phyloP scores from a whole-genome alignment of 2,888 invertebrate genomes.

The Fabriciana adippe region DNA sequence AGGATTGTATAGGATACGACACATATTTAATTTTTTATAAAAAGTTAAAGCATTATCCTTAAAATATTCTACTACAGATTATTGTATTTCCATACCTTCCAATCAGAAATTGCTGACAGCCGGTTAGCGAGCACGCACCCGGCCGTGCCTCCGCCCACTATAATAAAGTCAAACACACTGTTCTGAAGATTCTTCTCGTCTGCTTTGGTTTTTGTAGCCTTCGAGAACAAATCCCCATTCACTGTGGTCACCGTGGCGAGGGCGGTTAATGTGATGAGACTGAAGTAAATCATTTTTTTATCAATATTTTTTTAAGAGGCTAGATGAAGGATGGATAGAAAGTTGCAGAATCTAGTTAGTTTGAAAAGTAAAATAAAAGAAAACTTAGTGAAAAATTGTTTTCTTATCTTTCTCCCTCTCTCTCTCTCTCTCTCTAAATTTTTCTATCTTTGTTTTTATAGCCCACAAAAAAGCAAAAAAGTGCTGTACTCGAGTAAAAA shows the following conservation, averaged over 20 bases:
- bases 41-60: neutral
- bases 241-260: conserved; percentile 39
- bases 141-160: conserved; percentile 74
- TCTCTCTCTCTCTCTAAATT: too few species aligned
- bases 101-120: conserved; percentile 67
- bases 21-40: too few species aligned
- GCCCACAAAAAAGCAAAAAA: too few species aligned
- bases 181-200: conserved; percentile 66
- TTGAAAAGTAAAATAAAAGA: too few species aligned
- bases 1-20: too few species aligned
- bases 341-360: too few species aligned
- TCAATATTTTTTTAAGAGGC: too few species aligned
- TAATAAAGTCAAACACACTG: conserved; percentile 78
- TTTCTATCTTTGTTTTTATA: too few species aligned
- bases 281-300: conserved; percentile 2
- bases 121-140: conserved; percentile 75
- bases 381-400: too few species aligned
- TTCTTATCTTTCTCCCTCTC: too few species aligned
- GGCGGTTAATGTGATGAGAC: conserved; percentile 38
- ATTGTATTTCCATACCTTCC: conserved; percentile 62
- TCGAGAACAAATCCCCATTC: conserved; percentile 63
- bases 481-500: too few species aligned
- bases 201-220: conserved; percentile 64
- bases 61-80: neutral
- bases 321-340: too few species aligned